These are phyloP conservation scores for Melikaiella ostensackeni DNA, from an alignment of 2,888 invertebrate genomes.

Conservation along the genomic window DNA sequence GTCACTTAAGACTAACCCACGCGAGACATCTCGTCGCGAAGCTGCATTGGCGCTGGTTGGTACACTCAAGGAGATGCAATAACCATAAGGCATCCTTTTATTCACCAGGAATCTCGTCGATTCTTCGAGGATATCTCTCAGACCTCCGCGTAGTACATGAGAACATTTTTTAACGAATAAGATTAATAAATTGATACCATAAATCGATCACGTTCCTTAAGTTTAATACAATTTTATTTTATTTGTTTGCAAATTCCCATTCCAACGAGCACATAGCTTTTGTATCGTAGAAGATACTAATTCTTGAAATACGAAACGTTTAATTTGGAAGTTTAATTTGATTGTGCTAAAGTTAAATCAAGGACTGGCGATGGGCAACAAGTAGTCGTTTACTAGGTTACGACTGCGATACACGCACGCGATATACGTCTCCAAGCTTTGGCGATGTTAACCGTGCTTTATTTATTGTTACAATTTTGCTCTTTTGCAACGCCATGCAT, in stretches of 20 bases:
- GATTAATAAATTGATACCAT: not conserved
- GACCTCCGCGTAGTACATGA: slow-evolving; percentile 24
- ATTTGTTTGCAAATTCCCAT: not conserved
- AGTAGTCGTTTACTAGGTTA: slow-evolving; percentile 73
- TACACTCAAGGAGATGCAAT: slow-evolving; percentile 64
- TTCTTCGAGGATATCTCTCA: slow-evolving; percentile 24
- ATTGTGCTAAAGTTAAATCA: slow-evolving; percentile 74
- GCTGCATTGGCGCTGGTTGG: slow-evolving; percentile 49
- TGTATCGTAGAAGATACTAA: not conserved
- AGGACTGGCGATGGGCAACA: slow-evolving; percentile 73
- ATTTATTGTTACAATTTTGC: slow-evolving; percentile 16
- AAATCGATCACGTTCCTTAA: not conserved
- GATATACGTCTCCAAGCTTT: slow-evolving; percentile 60
- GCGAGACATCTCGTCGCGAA: slow-evolving; percentile 72
- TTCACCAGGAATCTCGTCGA: slow-evolving; percentile 42
- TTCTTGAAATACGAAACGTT: slow-evolving; percentile 42
- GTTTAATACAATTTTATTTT: not conserved
- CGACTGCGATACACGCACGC: slow-evolving; percentile 75
- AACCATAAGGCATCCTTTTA: slow-evolving; percentile 72
- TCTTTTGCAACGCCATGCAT: not conserved
- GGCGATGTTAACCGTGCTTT: slow-evolving; percentile 49
- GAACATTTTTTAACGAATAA: slow-evolving; percentile 15
- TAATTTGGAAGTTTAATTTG: slow-evolving; percentile 68
- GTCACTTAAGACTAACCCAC: slow-evolving; percentile 70
- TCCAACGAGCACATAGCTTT: not conserved